phyloP scores from a whole-genome alignment of 1,140 invertebrate genomes.

The Battus philenor region DNA sequence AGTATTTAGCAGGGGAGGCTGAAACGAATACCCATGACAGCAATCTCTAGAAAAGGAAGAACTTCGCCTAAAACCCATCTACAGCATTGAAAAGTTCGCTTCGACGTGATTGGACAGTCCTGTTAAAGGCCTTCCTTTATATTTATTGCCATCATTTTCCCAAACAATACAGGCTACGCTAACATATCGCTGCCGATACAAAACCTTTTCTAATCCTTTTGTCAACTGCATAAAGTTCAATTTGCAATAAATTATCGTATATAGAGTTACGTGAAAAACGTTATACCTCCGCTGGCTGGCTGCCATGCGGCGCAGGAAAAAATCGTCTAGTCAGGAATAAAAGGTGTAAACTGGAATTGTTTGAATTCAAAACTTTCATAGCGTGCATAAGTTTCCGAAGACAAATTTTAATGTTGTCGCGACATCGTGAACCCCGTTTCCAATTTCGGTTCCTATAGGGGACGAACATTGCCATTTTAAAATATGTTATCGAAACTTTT shows the following conservation, averaged over 20 bases:
- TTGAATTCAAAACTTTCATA: constrained; percentile 36
- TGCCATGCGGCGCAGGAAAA: constrained; percentile 52
- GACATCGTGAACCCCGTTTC: constrained; percentile 21
- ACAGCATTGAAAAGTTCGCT: constrained; percentile 44
- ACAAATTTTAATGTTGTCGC: constrained; percentile 35
- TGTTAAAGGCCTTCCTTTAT: constrained; percentile 52
- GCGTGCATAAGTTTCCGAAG: constrained; percentile 35
- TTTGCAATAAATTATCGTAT: constrained; percentile 17
- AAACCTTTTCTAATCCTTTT: constrained; percentile 16
- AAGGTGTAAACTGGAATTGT: constrained; percentile 49
- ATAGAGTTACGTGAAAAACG: constrained; percentile 18
- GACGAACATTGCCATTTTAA: too few species aligned
- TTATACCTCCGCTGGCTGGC: constrained; percentile 35
- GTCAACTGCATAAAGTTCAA: constrained; percentile 23
- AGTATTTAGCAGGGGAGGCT: too few species aligned
- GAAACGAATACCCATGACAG: neutral
- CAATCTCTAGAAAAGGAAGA: constrained; percentile 22
- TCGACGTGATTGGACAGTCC: constrained; percentile 52
- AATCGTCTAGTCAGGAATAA: constrained; percentile 55
- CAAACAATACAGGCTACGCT: constrained; percentile 49
- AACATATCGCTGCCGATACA: constrained; percentile 18
- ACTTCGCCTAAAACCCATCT: constrained; percentile 24
- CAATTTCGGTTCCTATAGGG: constrained; percentile 5
- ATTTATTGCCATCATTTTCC: constrained; percentile 66
- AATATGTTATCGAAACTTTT: too few species aligned